A percentile compares a stretch with the other conserved stretches of the same genome.
phyloP scores from a whole-genome alignment of 2,888 invertebrate genomes.

The Allolobophora icterica region DNA sequence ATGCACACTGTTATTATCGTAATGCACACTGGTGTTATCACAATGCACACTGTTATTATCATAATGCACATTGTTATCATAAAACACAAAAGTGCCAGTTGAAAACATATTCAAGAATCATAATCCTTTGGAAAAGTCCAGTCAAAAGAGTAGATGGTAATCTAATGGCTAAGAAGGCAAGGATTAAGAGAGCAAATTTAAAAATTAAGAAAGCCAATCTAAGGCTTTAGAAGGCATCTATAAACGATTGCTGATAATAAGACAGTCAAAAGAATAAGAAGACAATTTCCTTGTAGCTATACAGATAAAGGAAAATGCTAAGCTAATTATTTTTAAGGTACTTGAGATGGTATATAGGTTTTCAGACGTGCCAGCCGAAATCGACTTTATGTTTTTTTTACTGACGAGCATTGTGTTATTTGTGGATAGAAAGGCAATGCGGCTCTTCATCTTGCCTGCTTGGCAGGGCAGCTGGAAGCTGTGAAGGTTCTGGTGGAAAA shows the following conservation, averaged over 20 bases:
- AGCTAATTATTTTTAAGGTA: not conserved
- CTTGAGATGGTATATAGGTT: not conserved
- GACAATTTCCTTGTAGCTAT: too few species aligned
- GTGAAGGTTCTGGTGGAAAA: constrained; percentile 90
- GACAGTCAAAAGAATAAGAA: too few species aligned
- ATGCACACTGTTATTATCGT: too few species aligned
- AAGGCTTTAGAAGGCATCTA: not conserved
- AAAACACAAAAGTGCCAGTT: too few species aligned
- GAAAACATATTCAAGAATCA: too few species aligned
- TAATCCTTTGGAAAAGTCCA: too few species aligned
- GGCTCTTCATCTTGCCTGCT: constrained; percentile 94
- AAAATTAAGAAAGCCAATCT: too few species aligned
- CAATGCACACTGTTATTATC: too few species aligned
- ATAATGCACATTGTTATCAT: too few species aligned
- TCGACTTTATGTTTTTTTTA: not conserved
- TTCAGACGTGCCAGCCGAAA: not conserved
- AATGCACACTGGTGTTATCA: too few species aligned
- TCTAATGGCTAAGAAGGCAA: not conserved
- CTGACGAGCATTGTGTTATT: not conserved
- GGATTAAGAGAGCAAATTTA: not conserved
- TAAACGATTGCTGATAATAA: too few species aligned
- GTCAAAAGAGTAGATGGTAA: not conserved
- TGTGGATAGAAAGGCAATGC: constrained; percentile 68
- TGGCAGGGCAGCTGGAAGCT: constrained; percentile 96
- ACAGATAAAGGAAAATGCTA: not conserved